Conservation (phyloP, 2,888 invertebrate genomes). For the Dicycla oo region DNA sequence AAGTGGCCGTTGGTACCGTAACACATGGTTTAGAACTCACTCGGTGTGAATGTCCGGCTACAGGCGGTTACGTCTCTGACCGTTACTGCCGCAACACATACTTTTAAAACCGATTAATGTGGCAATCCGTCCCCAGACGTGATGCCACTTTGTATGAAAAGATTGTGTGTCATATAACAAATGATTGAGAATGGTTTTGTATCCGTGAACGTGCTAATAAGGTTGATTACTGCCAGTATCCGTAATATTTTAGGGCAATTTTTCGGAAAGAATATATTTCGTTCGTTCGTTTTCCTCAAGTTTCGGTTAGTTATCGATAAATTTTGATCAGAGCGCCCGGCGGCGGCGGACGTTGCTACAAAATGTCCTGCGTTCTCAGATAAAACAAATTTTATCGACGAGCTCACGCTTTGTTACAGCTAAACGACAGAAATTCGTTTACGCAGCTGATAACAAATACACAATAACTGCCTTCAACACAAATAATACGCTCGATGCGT, state of each 20-base stretch:
- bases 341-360: constrained; percentile 43
- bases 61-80: too few relatives aligned
- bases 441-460: constrained; percentile 49
- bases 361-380: constrained; percentile 55
- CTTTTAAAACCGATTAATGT: too few relatives aligned
- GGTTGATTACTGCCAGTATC: constrained; percentile 7
- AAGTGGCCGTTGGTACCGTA: too few relatives aligned
- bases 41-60: too few relatives aligned
- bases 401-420: constrained; percentile 57
- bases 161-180: too few relatives aligned
- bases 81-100: too few relatives aligned
- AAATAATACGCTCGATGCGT: constrained; percentile 31
- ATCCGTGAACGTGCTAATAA: too few relatives aligned
- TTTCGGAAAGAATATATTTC: constrained; percentile 30
- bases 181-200: too few relatives aligned
- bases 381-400: constrained; percentile 63
- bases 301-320: constrained; percentile 61
- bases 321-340: constrained; percentile 58
- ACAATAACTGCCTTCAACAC: constrained; percentile 46
- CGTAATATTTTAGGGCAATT: constrained; percentile 18
- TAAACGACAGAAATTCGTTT: constrained; percentile 54
- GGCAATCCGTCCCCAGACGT: too few relatives aligned
- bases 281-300: constrained; percentile 31
- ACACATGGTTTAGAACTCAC: too few relatives aligned
- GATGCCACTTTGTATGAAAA: too few relatives aligned